Conservation (phyloP, 2,888 invertebrate genomes). For the Brachyopa scutellaris region DNA sequence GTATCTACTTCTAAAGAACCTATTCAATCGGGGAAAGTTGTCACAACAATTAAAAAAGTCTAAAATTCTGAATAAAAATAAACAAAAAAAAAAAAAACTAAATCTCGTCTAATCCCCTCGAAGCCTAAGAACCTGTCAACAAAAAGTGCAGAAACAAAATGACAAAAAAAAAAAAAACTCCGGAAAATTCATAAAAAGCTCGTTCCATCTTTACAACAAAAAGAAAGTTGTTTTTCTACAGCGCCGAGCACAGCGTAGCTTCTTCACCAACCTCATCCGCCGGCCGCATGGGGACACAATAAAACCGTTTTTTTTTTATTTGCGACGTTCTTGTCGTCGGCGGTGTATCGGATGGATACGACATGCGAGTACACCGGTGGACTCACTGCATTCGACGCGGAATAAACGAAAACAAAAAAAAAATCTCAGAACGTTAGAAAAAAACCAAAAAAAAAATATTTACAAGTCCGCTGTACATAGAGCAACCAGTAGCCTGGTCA, state of each 20-base stretch:
- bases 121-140: slow-evolving; percentile 46
- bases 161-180: background rate
- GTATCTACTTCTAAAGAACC: background rate
- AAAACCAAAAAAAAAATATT: slow-evolving; percentile 22
- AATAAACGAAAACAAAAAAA: background rate
- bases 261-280: slow-evolving; percentile 26
- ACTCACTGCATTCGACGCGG: slow-evolving; percentile 10
- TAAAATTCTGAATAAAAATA: slow-evolving; percentile 14
- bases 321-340: slow-evolving; percentile 21
- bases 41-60: slow-evolving; percentile 55
- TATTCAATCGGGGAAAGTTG: slow-evolving; percentile 68
- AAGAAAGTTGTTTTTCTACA: slow-evolving; percentile 66
- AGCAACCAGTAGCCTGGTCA: slow-evolving; percentile 45
- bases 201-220: slow-evolving; percentile 40
- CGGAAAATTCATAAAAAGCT: slow-evolving; percentile 38
- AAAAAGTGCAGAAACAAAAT: slow-evolving; percentile 16
- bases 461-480: slow-evolving; percentile 28
- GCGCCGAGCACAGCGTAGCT: background rate
- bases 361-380: no score
- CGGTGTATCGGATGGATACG: background rate
- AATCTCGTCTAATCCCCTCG: slow-evolving; percentile 61
- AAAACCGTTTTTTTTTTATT: slow-evolving; percentile 57
- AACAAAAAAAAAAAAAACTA: slow-evolving; percentile 36
- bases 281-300: slow-evolving; percentile 52
- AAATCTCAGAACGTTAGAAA: slow-evolving; percentile 22